Base-by-base conservation (phyloP, 2,113 vertebrate genomes). In the Lophius piscatorius region DNA sequence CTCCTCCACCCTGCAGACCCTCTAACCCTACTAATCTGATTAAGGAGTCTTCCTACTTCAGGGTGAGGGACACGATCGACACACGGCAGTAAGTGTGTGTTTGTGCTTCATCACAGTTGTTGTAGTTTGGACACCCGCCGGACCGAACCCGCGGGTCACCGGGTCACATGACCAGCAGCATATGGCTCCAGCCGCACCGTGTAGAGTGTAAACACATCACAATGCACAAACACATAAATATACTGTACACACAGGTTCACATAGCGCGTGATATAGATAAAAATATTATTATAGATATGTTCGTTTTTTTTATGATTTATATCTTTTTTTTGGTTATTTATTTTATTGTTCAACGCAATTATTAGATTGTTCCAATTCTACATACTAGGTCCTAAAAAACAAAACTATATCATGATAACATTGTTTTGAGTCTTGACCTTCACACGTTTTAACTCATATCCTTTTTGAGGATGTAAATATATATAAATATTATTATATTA, bases 21-120 rank as follows among this genome's bases (percentile, higher is more conserved):
- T 65, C 33, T 73, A 79, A 82, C 75, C 64, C 57, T 17, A 13
- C 24, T 89, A 89, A 89, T 87, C 87, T 81, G 85, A 86, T 89
- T 86, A 89, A 42, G 11, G 45, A 33, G 67, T 67, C 65, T 76
- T 49, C 72, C 70, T 44, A 35, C 54, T 47, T 31, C 54, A 59
- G 76, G 77, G 61, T 28, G 50, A 66, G 35, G 50, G 70, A 82
- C 79, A 40, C 70, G 44, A 23, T 13, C 66, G 67, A 79, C 63
- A 61, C 60, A 57, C 65, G 6, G 49, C 28, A 11, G 20, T 22
- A n/a, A n/a, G 31, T 56, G 44, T 12, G 4, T 56, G 64, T 49
- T 58, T 41, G 49, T 33, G 59, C 11, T 58, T 48, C 16, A 14
- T 44, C 11, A 5, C 55, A 33, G 63, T 44, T 39, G 36, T 41